Evolutionary conservation across 2,797 vertebrate species (phyloP).

Genomic region (Tachyglossus aculeatus): DNA sequence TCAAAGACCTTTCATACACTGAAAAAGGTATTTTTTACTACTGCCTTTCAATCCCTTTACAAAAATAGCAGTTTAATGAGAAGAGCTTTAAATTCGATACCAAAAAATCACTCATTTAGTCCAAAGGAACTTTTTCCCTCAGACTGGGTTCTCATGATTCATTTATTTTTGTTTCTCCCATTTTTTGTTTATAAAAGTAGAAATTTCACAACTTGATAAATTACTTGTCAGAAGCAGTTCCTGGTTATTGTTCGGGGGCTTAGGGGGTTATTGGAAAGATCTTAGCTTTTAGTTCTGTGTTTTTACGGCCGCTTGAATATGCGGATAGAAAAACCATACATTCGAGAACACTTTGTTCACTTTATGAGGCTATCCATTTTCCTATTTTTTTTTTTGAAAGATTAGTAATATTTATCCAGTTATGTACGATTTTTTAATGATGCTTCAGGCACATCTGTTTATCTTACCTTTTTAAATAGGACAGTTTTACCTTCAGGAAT

Average conservation of each 20-base stretch:
- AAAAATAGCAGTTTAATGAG: not conserved
- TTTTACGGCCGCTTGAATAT: slow-evolving; percentile 28
- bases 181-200: slow-evolving; percentile 45
- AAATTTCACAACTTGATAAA: slow-evolving; percentile 60
- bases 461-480: slow-evolving; percentile 59
- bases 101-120: not conserved
- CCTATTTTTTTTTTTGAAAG: slow-evolving; percentile 48
- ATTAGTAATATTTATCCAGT: slow-evolving; percentile 16
- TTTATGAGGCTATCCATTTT: slow-evolving; percentile 37
- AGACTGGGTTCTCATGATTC: slow-evolving; percentile 27
- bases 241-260: slow-evolving; percentile 53
- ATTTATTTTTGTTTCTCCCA: slow-evolving; percentile 55
- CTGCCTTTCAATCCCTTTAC: not conserved
- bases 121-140: slow-evolving; percentile 25
- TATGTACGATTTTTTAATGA: slow-evolving; percentile 40
- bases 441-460: slow-evolving; percentile 57
- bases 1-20: slow-evolving; percentile 29
- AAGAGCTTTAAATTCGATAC: slow-evolving; percentile 8
- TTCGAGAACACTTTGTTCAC: slow-evolving; percentile 29
- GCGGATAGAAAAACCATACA: slow-evolving; percentile 33
- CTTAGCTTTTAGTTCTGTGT: slow-evolving; percentile 36
- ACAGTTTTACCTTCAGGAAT: slow-evolving; percentile 60
- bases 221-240: slow-evolving; percentile 50
- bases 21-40: not conserved
- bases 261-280: slow-evolving; percentile 55